Evolutionary conservation across 2,797 vertebrate species (phyloP), one percentile per base, ranked within the genome.

Genomic region (Acrossocheilus fasciatus): DNA sequence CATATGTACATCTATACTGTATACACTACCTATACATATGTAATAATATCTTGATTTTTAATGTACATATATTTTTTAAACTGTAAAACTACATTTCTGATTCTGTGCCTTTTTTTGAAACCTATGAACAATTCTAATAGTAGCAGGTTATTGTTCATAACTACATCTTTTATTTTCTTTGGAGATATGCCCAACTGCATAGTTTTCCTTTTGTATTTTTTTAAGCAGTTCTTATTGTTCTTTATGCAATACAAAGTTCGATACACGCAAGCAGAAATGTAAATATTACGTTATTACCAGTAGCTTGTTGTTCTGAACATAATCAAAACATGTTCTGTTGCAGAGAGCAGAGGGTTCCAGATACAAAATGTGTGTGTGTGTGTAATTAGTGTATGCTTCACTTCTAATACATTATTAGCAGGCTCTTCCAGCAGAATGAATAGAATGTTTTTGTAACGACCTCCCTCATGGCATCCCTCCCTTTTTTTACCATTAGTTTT

Each of bases 371-470:
- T 72, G 50, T 74, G n/a, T 52, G 26, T 39, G 68, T 59, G 52
- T 85, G 18, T 73, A 14, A 74, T 86, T 81, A 86, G 77, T 75
- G 78, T 39, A 34, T 70, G 43, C 77, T 45, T 81, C 68, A 81
- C 30, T 86, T 81, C 77, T 64, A 81, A 86, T 86, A 39, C 45
- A 74, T 73, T 86, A 74, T 80, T 86, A 86, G 26, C 77, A 86
- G 77, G 30, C 77, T 80, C 52, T 86, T 81, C 77, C 78, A 81
- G 77, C 68, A 80, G 77, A 86, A 73, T 86, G 43, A 81, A 86
- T 72, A 81, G 54, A 62, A 80, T 72, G 69, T 74, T 81, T 81
- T 73, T 30, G 69, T 86, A 81, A 81, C 41, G 69, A 81, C 84
- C 84, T 86, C 78, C 84, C 84, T 86, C 11, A 17, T 74, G 84